Base-by-base conservation (phyloP, 2,113 vertebrate species). In the Taxidea taxus region DNA sequence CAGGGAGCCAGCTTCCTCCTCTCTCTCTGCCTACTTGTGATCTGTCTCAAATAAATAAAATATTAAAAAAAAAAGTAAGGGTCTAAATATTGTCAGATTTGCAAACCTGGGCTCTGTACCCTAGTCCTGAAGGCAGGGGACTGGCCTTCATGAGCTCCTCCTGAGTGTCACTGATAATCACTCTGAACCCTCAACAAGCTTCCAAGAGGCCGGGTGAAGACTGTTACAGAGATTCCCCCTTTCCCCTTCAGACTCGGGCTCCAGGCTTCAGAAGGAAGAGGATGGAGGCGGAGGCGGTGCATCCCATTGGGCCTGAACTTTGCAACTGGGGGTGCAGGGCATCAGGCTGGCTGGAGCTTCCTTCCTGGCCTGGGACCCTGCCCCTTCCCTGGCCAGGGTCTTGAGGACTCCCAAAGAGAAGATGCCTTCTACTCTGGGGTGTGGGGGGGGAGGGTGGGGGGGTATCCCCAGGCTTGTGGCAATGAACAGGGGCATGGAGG, bases 281-380 rank as follows among this genome's bases (percentile, higher is more conserved):
- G 42, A 60, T 0, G 0, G 39, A 85, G 23, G 12, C 1, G 0
- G 39, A 85, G 23, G 12, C 1, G 4, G 66, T 51, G 75, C 6
- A n/a, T 60, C 94, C 8, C 15, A 80, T 29, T 2, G 23, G 88
- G 10, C 21, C 75, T 39, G 66, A 75, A 64, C 70, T 78, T 37
- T n/a, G 10, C 68, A 34, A 0, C 3, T 4, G 1, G 42, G 34
- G 51, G 12, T 18, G 1, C 44, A 4, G 42, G n/a, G 49, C 44
- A 13, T 16, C 42, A 1, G 62, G 58, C 39, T 25, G 66, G 47
- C n/a, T 25, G 5, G 78, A 47, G 47, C 3, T 39, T 78, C 56
- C 58, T 51, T 49, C 47, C 15, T 39, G 68, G 51, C 47, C 56
- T 68, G 58, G 70, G 51, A 18, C 56, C 23, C 39, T 20, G 47